Conservation (phyloP, 1,140 invertebrate species). For the Steinernema feltiae region DNA sequence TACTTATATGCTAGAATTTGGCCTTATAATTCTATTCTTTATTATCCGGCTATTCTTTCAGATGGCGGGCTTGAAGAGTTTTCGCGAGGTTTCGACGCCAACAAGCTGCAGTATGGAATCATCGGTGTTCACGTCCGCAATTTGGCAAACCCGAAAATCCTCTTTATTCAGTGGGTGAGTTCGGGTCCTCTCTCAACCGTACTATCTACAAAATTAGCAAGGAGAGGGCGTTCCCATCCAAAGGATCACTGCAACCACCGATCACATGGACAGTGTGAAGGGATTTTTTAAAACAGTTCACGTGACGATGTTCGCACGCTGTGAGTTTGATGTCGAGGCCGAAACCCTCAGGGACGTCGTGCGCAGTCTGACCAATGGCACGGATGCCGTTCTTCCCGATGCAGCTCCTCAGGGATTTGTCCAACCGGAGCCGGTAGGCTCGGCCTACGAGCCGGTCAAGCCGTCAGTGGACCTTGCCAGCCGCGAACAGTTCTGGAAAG, state of each 20-base stretch:
- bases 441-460: constrained; percentile 26
- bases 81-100: constrained; percentile 24
- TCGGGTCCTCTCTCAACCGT: neutral
- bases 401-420: constrained; percentile 37
- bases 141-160: constrained; percentile 35
- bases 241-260: constrained; percentile 32
- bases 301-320: constrained; percentile 42
- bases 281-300: constrained; percentile 42
- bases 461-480: neutral
- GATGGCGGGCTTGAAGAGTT: constrained; percentile 43
- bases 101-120: constrained; percentile 49
- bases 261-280: constrained; percentile 41
- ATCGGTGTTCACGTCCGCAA: constrained; percentile 17
- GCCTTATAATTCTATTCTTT: too few species aligned
- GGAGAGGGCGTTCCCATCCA: constrained; percentile 43
- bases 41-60: constrained; percentile 19
- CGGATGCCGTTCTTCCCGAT: constrained; percentile 14
- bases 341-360: constrained; percentile 15
- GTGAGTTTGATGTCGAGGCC: constrained; percentile 40
- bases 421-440: constrained; percentile 35
- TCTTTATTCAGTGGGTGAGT: constrained; percentile 50
- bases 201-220: constrained; percentile 38
- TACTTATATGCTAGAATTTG: too few species aligned
- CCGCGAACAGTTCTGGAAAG: constrained; percentile 1
- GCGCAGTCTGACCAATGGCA: neutral